Base-by-base conservation (phyloP, 2,797 vertebrate genomes). In the Gobionotothen gibberifrons region DNA sequence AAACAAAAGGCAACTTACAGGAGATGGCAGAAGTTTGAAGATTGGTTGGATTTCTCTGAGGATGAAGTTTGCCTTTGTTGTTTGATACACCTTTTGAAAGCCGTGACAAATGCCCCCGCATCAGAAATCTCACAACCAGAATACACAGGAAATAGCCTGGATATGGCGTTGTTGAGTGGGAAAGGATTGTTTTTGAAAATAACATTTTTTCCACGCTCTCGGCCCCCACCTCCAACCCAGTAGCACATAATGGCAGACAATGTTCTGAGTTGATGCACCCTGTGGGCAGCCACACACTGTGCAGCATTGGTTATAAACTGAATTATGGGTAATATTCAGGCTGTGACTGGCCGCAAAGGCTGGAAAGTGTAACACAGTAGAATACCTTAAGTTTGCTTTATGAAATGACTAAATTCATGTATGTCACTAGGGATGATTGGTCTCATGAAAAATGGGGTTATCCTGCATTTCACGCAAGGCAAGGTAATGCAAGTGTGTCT, bases 91-190 rank as follows among this genome's bases (percentile, higher is more conserved):
- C 90, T 93, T 93, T 91, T 93, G 89, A 89, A 90, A 93, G 83
- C 93, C 90, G 76, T 95, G 94, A 94, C 94, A 93, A 95, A 94
- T 95, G 90, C 92, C 86, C 92, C 91, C 86, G 87, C 92, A 93
- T 94, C 93, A 90, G 91, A 95, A 94, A 94, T 93, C 93, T 94
- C 93, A 92, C 93, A 93, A 94, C 84, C 90, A 92, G 92, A 92
- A 93, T 92, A 92, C 93, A 93, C 90, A 93, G 94, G 92, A 95
- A 95, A 95, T 95, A 93, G 91, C 88, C 90, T 87, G 75, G 93
- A 94, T 93, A 90, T 90, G 87, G 87, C 84, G 74, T 90, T 90
- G 91, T 88, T 87, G 90, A 91, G 90, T 92, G 85, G 89, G 88
- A 81, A 91, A 91, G 86, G 85, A 92, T 93, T 93, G 90, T 93